Conservation (phyloP, 2,113 vertebrate genomes). For the Cyphomyrus discorhynchus region DNA sequence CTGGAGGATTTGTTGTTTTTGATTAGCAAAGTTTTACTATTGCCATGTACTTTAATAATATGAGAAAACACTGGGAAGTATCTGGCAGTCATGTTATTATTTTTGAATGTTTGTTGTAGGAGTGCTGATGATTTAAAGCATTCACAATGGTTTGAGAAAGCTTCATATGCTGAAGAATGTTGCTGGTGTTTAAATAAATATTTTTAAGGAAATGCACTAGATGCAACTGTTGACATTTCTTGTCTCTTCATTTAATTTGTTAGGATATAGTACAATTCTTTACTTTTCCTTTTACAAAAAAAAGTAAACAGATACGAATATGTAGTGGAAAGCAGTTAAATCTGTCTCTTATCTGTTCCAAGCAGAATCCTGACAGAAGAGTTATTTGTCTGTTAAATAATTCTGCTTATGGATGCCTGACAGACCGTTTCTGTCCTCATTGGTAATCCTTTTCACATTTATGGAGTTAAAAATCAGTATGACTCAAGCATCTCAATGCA, state of each 20-base stretch:
- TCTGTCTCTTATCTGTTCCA: not conserved
- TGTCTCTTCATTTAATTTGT: not conserved
- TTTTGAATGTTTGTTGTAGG: not conserved
- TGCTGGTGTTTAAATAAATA: not conserved
- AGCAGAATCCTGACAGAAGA: not conserved
- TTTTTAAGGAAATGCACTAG: not conserved
- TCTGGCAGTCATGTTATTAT: not conserved
- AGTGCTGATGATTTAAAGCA: not conserved
- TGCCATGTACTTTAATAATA: not conserved
- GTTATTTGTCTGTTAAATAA: slow-evolving; percentile 1
- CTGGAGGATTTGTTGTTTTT: not conserved
- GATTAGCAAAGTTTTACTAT: not conserved
- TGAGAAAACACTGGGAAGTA: not conserved
- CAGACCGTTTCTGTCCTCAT: not conserved
- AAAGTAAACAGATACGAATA: not conserved
- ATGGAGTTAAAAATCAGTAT: not conserved
- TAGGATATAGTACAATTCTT: not conserved
- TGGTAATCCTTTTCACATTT: slow-evolving; percentile 4
- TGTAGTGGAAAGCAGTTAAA: not conserved
- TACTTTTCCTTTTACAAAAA: not conserved
- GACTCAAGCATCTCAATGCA: slow-evolving; percentile 1
- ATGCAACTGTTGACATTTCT: not conserved
- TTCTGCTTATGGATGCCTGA: not conserved
- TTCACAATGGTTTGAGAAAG: not conserved
- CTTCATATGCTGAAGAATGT: not conserved